Conservation (phyloP, 2,113 vertebrate species). For the Quiscalus mexicanus region DNA sequence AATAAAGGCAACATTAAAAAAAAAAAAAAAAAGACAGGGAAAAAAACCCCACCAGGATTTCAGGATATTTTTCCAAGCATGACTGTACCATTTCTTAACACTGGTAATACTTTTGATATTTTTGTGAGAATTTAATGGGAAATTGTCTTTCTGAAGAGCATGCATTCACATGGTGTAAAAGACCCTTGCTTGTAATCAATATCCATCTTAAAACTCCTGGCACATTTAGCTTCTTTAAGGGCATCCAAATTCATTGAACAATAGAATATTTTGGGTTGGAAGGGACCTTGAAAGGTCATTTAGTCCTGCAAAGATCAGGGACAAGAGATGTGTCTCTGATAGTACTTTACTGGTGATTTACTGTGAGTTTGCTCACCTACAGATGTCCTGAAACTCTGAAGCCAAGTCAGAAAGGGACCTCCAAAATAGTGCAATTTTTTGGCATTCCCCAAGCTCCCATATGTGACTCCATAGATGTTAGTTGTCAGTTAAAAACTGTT, state of each 20-base stretch:
- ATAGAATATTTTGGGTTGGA: not conserved
- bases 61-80: not conserved
- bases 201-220: not conserved
- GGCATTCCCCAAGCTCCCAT: not conserved
- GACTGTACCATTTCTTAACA: not conserved
- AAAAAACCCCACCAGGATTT: not conserved
- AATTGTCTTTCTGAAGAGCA: not conserved
- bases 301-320: not conserved
- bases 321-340: not conserved
- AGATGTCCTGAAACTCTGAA: not conserved
- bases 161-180: accelerated
- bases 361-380: not conserved
- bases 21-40: too few species aligned
- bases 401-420: not conserved
- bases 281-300: not conserved
- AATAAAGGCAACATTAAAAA: not conserved
- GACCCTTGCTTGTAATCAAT: not conserved
- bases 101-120: not conserved
- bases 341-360: not conserved
- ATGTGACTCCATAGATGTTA: not conserved
- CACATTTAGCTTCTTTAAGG: not conserved
- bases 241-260: not conserved
- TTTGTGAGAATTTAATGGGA: not conserved
- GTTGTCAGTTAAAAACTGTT: not conserved
- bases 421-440: not conserved